A percentile compares a stretch with the other conserved stretches of the same genome.
phyloP scores from a whole-genome alignment of 2,113 vertebrate species.

The Dasyurus viverrinus region DNA sequence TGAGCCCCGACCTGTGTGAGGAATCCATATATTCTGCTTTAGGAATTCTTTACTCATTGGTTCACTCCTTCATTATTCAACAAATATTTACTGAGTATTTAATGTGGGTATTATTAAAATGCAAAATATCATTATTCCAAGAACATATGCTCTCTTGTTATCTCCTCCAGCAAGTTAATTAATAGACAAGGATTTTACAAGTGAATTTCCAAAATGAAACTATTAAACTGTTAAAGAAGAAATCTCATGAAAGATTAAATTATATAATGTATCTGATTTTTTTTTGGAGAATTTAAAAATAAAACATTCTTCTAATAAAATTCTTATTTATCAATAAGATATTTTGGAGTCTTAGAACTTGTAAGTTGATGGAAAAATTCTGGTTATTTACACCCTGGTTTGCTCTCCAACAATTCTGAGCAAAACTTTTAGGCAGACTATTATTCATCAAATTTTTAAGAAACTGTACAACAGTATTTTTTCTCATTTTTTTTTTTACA shows the following conservation, averaged over 20 bases:
- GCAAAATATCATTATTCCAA: slow-evolving; percentile 46
- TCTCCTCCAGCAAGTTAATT: neutral
- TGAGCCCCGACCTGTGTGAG: neutral
- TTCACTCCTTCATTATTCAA: neutral
- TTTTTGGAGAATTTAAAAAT: slow-evolving; percentile 28
- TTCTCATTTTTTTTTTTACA: neutral
- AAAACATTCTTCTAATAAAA: slow-evolving; percentile 6
- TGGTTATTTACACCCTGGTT: neutral
- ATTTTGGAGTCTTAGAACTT: neutral
- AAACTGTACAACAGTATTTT: neutral
- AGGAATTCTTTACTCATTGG: neutral
- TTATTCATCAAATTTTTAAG: neutral
- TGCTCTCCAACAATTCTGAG: neutral
- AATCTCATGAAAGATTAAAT: slow-evolving; percentile 30
- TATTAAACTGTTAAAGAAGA: slow-evolving; percentile 24
- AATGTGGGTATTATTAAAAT: neutral
- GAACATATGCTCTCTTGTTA: neutral
- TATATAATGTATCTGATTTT: neutral
- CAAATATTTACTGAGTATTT: neutral
- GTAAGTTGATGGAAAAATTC: neutral
- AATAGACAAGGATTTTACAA: slow-evolving; percentile 26
- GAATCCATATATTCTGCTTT: neutral
- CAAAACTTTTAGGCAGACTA: neutral
- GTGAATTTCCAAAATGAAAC: neutral
- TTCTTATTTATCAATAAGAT: neutral